These are phyloP conservation scores for Phyllostomus discolor DNA, from an alignment of 2,113 vertebrate species.

Conservation along the genomic window DNA sequence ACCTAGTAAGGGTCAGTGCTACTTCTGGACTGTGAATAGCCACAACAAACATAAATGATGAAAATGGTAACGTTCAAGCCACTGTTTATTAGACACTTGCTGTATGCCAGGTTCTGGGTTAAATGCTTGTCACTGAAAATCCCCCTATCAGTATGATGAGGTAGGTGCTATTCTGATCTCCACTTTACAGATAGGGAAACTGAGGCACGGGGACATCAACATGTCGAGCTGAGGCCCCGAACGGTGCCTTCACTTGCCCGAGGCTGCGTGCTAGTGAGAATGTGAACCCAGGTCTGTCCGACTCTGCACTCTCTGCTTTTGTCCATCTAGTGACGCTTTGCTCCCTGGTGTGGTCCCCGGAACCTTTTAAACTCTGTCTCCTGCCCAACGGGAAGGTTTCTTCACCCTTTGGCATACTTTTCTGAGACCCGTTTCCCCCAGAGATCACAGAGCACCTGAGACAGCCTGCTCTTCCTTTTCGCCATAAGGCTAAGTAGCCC, in stretches of 20 bases:
- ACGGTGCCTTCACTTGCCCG: neutral
- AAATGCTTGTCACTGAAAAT: neutral
- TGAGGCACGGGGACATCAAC: fast-evolving
- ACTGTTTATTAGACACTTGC: neutral
- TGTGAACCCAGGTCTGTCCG: neutral
- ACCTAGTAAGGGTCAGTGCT: neutral
- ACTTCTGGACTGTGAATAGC: neutral
- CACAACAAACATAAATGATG: neutral
- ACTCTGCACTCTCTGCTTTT: neutral
- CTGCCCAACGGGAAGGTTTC: neutral
- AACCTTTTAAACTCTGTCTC: neutral
- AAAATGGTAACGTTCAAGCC: neutral
- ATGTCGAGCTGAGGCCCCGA: fast-evolving
- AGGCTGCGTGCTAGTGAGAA: neutral
- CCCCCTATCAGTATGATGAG: too few species aligned
- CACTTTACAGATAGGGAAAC: neutral
- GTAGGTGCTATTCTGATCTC: too few species aligned
- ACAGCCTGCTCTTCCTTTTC: neutral
- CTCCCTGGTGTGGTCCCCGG: neutral
- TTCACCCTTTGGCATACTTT: neutral
- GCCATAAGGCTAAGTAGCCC: fast-evolving
- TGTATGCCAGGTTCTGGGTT: neutral
- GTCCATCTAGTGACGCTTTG: neutral
- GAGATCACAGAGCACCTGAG: neutral
- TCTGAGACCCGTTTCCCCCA: neutral